Evolutionary conservation across 2,797 vertebrate genomes (phyloP), one percentile per base, ranked within the genome.

Genomic region (Mus minutoides): DNA sequence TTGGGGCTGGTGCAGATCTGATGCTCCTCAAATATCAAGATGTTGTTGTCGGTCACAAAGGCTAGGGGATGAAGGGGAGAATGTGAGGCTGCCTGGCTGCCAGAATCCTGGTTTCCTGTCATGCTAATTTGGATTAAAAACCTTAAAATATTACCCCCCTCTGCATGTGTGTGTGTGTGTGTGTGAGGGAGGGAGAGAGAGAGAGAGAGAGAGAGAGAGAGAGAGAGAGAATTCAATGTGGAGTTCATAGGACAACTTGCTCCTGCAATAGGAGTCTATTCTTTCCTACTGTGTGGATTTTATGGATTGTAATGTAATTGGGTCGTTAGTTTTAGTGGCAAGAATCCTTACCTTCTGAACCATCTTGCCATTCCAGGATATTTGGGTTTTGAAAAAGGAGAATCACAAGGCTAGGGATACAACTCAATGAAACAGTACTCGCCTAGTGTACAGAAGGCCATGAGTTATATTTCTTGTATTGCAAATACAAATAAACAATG

Each of bases 11-110:
- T 98, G 95, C 99, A 99, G 91, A 99, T 92, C 3, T 98, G 98
- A 96, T 99, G 99, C 87, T 99, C 99, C 98, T 99, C 99, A 77
- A 99, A 99, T 96, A 99, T 98, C 69, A 98, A 98, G 26, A 83
- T 49, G 1, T 97, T 13, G 79, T 99, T 99, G 1, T 99, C 98
- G 0, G 97, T 97, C 3, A 96, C 97, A 64, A 99, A 99, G 82
- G 97, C 99, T 99, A 89, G 95, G 49, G 52, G 54, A 79, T 19
- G 87, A 80, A 85, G 73, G n/a, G 29, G 11, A 90, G 40, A 34
- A 52, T 0, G 17, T 22, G 94, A 96, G 91, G 40, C 0, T 4
- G n/a, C 4, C 77, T 19, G 73, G 4, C 0, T 2, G 40, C 52
- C 67, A 6, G 5, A 16, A 24, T 62, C 56, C 80, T 46, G 19